Evolutionary conservation across 1,140 invertebrate species (phyloP).

Genomic region (Sitodiplosis mosellana): DNA sequence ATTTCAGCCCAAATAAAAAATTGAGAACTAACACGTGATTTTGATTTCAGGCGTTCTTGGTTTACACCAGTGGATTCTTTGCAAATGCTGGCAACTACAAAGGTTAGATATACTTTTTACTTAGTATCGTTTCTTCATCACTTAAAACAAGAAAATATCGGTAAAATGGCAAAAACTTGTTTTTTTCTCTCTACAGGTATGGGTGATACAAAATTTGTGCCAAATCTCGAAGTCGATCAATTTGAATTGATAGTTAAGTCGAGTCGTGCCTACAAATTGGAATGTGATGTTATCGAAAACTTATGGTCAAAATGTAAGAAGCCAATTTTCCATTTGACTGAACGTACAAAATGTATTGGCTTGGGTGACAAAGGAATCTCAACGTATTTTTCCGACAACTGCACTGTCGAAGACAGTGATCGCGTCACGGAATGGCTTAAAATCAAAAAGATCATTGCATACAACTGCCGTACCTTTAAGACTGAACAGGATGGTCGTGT

Average conservation of each 20-base stretch:
- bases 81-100: constrained; percentile 87
- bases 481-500: constrained; percentile 32
- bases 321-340: constrained; percentile 46
- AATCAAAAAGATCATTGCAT: constrained; percentile 61
- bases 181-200: constrained; percentile 36
- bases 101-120: no score
- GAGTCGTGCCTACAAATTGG: constrained; percentile 45
- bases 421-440: constrained; percentile 72
- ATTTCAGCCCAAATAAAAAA: background rate
- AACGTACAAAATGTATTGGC: constrained; percentile 53
- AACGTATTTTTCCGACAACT: constrained; percentile 84
- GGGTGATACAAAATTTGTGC: constrained; percentile 87
- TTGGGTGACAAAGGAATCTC: constrained; percentile 67
- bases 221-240: constrained; percentile 54
- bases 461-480: constrained; percentile 80
- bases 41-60: constrained; percentile 52
- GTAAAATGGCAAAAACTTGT: no score
- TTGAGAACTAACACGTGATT: background rate
- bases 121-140: no score
- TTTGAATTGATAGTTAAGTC: constrained; percentile 52
- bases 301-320: constrained; percentile 45
- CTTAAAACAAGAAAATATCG: no score
- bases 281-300: constrained; percentile 32
- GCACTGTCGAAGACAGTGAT: constrained; percentile 65
- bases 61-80: constrained; percentile 67